phyloP scores from a whole-genome alignment of 2,888 invertebrate genomes.

The Ethmia dodecea region DNA sequence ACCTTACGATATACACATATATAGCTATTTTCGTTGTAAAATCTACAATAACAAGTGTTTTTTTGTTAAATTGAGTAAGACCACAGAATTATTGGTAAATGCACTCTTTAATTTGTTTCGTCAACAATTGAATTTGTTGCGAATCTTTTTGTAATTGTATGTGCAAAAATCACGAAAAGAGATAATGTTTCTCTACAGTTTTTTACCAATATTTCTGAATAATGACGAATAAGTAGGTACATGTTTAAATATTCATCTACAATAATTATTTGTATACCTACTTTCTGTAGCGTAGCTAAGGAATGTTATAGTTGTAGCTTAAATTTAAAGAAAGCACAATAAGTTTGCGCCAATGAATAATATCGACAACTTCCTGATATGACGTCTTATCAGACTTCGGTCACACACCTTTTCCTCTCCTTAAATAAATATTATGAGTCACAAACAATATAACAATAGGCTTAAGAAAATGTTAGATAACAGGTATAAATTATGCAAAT shows the following conservation, averaged over 20 bases:
- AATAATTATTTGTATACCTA: constrained; percentile 34
- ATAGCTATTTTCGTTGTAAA: constrained; percentile 70
- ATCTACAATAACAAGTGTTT: constrained; percentile 62
- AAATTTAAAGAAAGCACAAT: constrained; percentile 32
- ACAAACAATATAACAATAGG: neutral
- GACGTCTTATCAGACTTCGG: constrained; percentile 40
- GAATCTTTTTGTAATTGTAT: no score
- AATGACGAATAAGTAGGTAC: constrained; percentile 4
- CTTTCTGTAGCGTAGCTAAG: constrained; percentile 39
- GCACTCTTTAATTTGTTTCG: no score
- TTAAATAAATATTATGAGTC: constrained; percentile 10
- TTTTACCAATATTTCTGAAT: neutral
- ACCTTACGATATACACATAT: constrained; percentile 6
- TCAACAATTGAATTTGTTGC: no score
- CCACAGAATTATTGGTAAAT: no score
- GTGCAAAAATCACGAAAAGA: neutral
- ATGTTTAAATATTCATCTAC: constrained; percentile 32
- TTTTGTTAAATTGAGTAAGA: constrained; percentile 25
- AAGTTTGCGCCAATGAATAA: constrained; percentile 30
- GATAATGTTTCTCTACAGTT: no score
- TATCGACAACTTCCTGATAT: constrained; percentile 40
- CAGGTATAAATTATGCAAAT: no score
- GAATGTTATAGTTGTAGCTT: constrained; percentile 24
- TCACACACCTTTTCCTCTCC: constrained; percentile 18
- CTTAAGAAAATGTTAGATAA: constrained; percentile 1